phyloP scores from a whole-genome alignment of 2,113 vertebrate genomes.

The Diphyllodes magnificus region DNA sequence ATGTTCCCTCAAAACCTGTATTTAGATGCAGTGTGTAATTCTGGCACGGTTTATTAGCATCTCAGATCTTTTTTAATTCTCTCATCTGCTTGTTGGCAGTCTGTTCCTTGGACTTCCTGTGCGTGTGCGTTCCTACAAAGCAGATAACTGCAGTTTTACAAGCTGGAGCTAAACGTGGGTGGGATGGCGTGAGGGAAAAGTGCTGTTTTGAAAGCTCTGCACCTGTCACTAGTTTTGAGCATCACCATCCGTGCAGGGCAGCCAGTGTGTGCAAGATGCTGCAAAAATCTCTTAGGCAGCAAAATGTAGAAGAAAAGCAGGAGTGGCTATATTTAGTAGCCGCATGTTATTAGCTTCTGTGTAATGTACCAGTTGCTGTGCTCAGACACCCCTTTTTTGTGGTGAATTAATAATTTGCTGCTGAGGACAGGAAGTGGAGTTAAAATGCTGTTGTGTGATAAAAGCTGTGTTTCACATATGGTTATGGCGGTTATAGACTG shows the following conservation, averaged over 20 bases:
- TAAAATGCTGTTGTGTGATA: background rate
- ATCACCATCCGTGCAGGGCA: background rate
- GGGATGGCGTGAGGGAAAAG: background rate
- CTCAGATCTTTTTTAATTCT: background rate
- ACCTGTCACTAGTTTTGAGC: background rate
- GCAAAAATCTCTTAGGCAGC: background rate
- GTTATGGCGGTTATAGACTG: background rate
- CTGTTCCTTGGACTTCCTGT: slow-evolving; percentile 11
- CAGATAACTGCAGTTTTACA: background rate
- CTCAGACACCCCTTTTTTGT: background rate
- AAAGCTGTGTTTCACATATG: background rate
- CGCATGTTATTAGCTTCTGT: background rate
- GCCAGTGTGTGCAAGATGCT: background rate
- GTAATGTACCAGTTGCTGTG: background rate
- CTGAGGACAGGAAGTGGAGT: background rate
- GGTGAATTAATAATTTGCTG: background rate
- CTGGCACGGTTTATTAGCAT: background rate
- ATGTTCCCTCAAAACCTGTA: background rate
- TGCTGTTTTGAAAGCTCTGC: background rate
- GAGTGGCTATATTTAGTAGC: background rate
- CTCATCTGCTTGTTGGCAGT: background rate
- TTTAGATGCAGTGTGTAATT: background rate
- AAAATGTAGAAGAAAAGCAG: background rate
- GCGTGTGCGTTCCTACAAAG: background rate
- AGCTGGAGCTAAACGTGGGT: background rate